These are phyloP conservation scores for Penaeus japonicus DNA, from an alignment of 1,140 invertebrate genomes.

Conservation along the genomic window DNA sequence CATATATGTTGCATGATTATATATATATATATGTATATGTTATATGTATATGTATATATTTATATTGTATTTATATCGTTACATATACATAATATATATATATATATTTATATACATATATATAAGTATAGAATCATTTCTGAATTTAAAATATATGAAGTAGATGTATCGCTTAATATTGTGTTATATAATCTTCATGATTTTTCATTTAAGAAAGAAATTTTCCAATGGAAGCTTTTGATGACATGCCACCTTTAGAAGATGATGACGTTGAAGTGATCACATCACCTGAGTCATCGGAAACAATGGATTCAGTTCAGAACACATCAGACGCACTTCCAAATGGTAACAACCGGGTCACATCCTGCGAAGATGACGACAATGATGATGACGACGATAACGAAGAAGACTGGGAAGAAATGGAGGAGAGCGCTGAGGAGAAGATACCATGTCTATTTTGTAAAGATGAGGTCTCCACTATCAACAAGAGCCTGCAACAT, in stretches of 20 bases:
- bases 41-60: too few species aligned
- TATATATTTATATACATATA: too few species aligned
- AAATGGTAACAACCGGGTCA: too few species aligned
- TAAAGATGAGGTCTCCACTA: not conserved
- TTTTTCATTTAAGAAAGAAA: not conserved
- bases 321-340: not conserved
- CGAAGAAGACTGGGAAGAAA: slow-evolving; percentile 36
- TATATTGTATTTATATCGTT: too few species aligned
- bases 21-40: too few species aligned
- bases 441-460: slow-evolving; percentile 37
- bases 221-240: not conserved
- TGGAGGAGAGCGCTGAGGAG: not conserved
- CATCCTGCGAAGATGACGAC: not conserved
- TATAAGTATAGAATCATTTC: too few species aligned
- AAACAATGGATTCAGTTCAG: not conserved
- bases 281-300: not conserved
- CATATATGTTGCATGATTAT: too few species aligned
- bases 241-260: slow-evolving; percentile 31
- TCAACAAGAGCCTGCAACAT: not conserved
- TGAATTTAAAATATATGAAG: too few species aligned
- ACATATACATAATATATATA: too few species aligned
- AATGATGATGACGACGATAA: slow-evolving; percentile 6
- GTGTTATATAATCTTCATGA: too few species aligned
- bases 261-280: not conserved
- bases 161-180: too few species aligned